Evolutionary conservation across 1,140 invertebrate genomes (phyloP).

Genomic region (Anoplophora glabripennis): DNA sequence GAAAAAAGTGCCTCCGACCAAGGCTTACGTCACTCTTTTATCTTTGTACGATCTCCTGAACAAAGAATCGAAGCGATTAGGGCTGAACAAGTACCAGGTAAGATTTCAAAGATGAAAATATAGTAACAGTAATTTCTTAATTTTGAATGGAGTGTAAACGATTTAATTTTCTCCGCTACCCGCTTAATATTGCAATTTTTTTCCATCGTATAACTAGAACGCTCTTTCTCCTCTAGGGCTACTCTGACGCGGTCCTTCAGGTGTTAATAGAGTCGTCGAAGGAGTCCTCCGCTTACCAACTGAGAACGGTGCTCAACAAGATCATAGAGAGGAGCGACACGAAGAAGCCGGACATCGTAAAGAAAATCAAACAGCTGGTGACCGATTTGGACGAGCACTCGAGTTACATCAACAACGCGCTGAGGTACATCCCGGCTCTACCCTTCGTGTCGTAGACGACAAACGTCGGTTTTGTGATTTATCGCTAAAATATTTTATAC

Average conservation of each 20-base stretch:
- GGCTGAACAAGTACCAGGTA: slow-evolving; percentile 54
- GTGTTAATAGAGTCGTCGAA: slow-evolving; percentile 50
- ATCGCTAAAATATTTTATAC: neutral
- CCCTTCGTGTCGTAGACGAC: slow-evolving; percentile 25
- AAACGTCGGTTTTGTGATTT: neutral
- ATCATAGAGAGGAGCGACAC: slow-evolving; percentile 54
- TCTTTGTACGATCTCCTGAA: slow-evolving; percentile 57
- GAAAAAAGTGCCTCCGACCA: slow-evolving; percentile 41
- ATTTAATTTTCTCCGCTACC: too few species aligned
- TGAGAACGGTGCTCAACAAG: slow-evolving; percentile 51
- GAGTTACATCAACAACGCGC: slow-evolving; percentile 51
- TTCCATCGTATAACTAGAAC: too few species aligned
- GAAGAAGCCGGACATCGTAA: slow-evolving; percentile 52
- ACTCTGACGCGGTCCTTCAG: slow-evolving; percentile 51
- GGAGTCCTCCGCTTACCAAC: slow-evolving; percentile 52
- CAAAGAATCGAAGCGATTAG: slow-evolving; percentile 56
- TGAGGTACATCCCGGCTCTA: slow-evolving; percentile 49
- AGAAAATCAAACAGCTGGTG: slow-evolving; percentile 53
- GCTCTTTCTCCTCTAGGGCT: slow-evolving; percentile 48
- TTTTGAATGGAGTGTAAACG: too few species aligned
- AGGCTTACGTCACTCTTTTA: slow-evolving; percentile 51
- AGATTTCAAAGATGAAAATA: slow-evolving; percentile 13
- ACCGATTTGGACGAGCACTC: slow-evolving; percentile 51
- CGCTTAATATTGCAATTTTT: too few species aligned
- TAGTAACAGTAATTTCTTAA: too few species aligned